These are phyloP conservation scores for Trichonephila clavipes DNA, from an alignment of 1,140 invertebrate genomes.

Conservation along the genomic window DNA sequence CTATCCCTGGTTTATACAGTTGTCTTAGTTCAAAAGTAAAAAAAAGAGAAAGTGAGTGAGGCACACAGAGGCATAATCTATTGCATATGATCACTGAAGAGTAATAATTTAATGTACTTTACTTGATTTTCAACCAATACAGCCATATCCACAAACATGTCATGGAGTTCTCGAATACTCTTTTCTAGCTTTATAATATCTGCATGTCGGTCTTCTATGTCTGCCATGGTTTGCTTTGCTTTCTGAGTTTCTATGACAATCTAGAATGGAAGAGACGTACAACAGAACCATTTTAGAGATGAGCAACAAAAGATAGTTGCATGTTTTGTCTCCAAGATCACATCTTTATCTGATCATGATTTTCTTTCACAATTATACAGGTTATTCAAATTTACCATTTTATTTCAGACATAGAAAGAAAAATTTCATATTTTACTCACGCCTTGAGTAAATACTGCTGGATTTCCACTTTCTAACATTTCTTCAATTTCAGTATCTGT, in stretches of 20 bases:
- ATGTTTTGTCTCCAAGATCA: background rate
- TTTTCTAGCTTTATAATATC: slow-evolving; percentile 99
- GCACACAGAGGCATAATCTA: no score
- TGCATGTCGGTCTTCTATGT: slow-evolving; percentile 98
- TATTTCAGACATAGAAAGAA: no score
- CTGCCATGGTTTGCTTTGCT: slow-evolving; percentile 98
- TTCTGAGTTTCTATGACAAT: slow-evolving; percentile 99
- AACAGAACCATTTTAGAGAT: no score
- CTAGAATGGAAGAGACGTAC: slow-evolving; percentile 81
- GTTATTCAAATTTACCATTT: background rate
- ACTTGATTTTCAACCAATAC: slow-evolving; percentile 98
- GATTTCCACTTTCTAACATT: slow-evolving; percentile 98
- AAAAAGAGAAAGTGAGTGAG: no score
- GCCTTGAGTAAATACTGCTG: slow-evolving; percentile 98
- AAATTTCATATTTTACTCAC: slow-evolving; percentile 83
- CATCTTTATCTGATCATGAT: background rate
- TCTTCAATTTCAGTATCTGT: slow-evolving; percentile 99
- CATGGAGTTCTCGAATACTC: slow-evolving; percentile 98
- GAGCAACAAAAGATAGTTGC: background rate
- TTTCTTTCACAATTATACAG: background rate
- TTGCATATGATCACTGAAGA: background rate
- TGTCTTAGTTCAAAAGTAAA: no score
- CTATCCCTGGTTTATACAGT: no score
- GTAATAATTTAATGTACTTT: slow-evolving; percentile 78
- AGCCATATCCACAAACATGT: slow-evolving; percentile 99